phyloP scores from a whole-genome alignment of 2,113 vertebrate genomes.

The Caretta caretta region DNA sequence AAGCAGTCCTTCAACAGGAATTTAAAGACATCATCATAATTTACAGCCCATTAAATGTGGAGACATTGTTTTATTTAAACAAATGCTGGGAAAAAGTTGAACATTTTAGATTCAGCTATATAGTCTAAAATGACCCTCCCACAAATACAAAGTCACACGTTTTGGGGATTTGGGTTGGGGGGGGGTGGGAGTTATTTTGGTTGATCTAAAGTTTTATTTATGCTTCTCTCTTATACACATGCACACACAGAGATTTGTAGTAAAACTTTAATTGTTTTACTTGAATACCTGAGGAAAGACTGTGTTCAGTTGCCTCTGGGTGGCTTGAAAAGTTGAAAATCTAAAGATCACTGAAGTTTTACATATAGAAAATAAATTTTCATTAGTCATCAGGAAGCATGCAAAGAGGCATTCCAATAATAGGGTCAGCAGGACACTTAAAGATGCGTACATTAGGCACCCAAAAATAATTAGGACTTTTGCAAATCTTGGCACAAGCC shows the following conservation, averaged over 20 bases:
- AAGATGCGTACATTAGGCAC: background rate
- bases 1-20: slow-evolving; percentile 23
- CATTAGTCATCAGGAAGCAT: background rate
- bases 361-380: slow-evolving; percentile 13
- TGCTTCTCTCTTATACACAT: background rate
- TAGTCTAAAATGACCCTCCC: background rate
- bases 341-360: background rate
- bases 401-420: background rate
- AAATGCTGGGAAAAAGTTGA: background rate
- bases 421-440: background rate
- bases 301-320: background rate
- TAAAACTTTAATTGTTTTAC: background rate
- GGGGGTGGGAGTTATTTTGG: background rate
- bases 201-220: slow-evolving; percentile 16
- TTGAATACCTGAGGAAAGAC: background rate
- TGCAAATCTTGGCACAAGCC: background rate
- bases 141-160: background rate
- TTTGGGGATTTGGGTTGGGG: background rate
- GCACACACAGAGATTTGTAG: background rate
- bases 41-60: background rate
- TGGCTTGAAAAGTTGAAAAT: background rate
- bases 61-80: slow-evolving; percentile 26
- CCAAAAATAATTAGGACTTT: background rate
- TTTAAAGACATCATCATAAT: slow-evolving; percentile 11
- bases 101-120: slow-evolving; percentile 8